Evolutionary conservation across 2,888 invertebrate genomes (phyloP).

Genomic region (Hololepta plana): DNA sequence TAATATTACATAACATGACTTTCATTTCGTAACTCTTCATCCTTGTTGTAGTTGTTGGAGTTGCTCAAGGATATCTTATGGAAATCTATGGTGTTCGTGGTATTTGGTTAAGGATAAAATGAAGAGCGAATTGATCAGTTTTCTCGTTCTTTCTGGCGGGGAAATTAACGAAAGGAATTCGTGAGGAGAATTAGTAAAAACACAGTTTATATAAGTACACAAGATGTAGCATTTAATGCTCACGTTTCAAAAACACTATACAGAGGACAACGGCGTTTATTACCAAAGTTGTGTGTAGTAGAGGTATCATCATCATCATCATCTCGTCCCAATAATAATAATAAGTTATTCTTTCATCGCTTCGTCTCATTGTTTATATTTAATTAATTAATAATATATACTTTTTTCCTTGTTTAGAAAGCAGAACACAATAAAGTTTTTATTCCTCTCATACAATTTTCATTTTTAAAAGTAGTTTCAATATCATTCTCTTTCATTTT

Average conservation of each 20-base stretch:
- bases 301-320: no score
- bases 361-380: conserved; percentile 13
- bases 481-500: no score
- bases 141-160: no score
- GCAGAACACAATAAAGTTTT: conserved; percentile 31
- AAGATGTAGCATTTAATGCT: conserved; percentile 33
- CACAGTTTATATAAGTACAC: conserved; percentile 30
- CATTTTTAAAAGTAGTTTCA: conserved; percentile 4
- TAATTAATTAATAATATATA: conserved; percentile 18
- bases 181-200: conserved; percentile 15
- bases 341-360: conserved; percentile 4
- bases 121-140: no score
- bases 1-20: no score
- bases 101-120: no score
- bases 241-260: conserved; percentile 33
- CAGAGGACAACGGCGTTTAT: conserved; percentile 31
- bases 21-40: no score
- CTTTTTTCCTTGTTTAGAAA: conserved; percentile 25
- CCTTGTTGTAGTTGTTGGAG: no score
- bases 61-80: no score
- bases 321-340: conserved; percentile 24
- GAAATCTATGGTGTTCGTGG: no score
- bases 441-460: conserved; percentile 24
- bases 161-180: no score
- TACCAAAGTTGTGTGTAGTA: conserved; percentile 30